These are phyloP conservation scores for Panthera uncia DNA, from an alignment of 2,113 vertebrate genomes.

Conservation along the genomic window DNA sequence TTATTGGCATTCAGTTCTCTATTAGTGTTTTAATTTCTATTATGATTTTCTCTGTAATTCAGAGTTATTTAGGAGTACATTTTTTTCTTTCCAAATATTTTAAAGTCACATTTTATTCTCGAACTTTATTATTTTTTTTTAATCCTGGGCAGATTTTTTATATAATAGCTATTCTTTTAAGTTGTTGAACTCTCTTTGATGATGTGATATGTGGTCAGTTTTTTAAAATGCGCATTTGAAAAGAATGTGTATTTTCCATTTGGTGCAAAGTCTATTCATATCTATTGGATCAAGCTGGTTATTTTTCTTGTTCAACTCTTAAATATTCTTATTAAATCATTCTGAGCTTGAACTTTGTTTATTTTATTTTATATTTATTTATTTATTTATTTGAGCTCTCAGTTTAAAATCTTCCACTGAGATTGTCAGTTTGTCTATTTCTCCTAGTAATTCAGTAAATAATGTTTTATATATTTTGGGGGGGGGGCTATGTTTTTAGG, in stretches of 20 bases:
- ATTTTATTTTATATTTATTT: neutral
- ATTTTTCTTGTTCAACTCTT: conserved; percentile 20
- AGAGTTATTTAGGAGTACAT: neutral
- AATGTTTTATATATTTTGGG: neutral
- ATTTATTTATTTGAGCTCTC: neutral
- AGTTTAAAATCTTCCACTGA: conserved; percentile 17
- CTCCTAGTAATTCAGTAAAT: conserved; percentile 22
- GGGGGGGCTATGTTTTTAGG: neutral
- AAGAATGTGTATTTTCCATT: neutral
- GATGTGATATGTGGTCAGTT: conserved; percentile 14
- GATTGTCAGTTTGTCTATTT: neutral
- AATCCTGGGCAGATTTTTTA: neutral
- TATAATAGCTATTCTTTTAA: neutral
- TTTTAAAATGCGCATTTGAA: neutral
- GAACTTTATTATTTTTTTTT: neutral
- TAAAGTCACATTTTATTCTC: conserved; percentile 3
- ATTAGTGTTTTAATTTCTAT: conserved; percentile 26
- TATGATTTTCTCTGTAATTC: neutral
- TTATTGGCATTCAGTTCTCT: neutral
- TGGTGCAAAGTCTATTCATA: neutral
- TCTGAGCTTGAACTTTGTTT: neutral
- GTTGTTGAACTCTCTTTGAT: conserved; percentile 48
- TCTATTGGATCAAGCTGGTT: neutral
- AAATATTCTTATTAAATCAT: conserved; percentile 5
- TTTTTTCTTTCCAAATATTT: conserved; percentile 1